Conservation (phyloP, 2,888 invertebrate species). For the Xestia rhomboidea region DNA sequence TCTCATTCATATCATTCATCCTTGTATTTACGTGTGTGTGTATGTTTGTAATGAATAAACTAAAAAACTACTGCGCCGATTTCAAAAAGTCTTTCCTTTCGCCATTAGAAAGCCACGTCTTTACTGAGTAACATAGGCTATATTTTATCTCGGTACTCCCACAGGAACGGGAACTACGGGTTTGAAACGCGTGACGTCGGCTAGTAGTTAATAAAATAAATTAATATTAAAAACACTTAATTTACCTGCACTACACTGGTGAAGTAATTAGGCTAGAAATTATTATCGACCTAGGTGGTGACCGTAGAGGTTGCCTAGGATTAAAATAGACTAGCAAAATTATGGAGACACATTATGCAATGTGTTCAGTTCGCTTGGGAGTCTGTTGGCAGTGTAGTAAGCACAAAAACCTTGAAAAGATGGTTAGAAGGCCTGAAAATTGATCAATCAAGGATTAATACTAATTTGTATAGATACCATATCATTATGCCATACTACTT, state of each 20-base stretch:
- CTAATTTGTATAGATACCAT: background rate
- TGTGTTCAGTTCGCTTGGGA: conserved; percentile 11
- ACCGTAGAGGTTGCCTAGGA: background rate
- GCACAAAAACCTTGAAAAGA: background rate
- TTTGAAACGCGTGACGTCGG: too few species aligned
- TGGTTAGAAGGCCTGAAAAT: background rate
- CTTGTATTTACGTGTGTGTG: too few species aligned
- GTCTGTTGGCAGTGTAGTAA: conserved; percentile 1
- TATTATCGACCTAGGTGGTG: conserved; percentile 14
- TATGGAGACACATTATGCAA: conserved; percentile 34
- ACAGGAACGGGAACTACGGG: too few species aligned
- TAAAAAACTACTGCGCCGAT: too few species aligned
- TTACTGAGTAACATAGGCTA: too few species aligned
- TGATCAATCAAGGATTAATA: background rate
- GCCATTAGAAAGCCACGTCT: too few species aligned
- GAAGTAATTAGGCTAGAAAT: conserved; percentile 16
- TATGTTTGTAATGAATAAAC: too few species aligned
- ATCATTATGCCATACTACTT: too few species aligned
- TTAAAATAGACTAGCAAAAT: conserved; percentile 16
- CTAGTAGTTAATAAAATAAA: too few species aligned
- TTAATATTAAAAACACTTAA: background rate
- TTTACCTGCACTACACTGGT: background rate
- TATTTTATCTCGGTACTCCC: too few species aligned
- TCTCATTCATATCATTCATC: too few species aligned
- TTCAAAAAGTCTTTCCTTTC: too few species aligned